Base-by-base conservation (phyloP, 2,797 vertebrate species). In the Heteromormyrus szaboi region DNA sequence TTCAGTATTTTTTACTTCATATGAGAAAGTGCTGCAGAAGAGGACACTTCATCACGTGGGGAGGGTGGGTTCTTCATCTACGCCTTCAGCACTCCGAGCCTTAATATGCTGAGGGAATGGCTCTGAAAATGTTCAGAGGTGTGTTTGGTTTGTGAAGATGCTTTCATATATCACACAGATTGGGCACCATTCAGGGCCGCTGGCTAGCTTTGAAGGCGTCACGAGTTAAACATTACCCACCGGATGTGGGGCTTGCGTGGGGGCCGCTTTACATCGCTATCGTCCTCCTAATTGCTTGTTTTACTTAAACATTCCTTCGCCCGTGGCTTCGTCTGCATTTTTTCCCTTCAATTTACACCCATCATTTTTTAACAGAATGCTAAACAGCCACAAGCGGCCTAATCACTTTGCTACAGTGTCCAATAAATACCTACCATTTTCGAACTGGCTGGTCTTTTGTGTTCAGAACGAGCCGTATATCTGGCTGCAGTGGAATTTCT, bases 101-200 rank as follows among this genome's bases (percentile, higher is more conserved):
- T 94, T 95, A 95, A 96, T 96, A 95, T 93, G 90, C 93, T 93
- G 93, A 94, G 93, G 94, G 95, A 95, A 95, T 95, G 94, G 93
- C 91, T 93, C 95, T 96, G 95, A 95, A 96, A 96, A 96, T 96
- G 96, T 96, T 96, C 95, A 93, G 91, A 92, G 95, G 95, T 94
- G 94, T 96, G 96, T 96, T 96, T 96, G 95, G 93, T 96, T 95
- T 94, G 95, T 93, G 93, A 92, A 95, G 95, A 96, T 95, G 93
- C 94, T 94, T 95, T 95, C 95, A 96, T 96, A 95, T 92, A 97
- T 97, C 96, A 96, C 95, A 91, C 93, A 95, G 93, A 96, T 93
- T 93, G 92, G 92, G 92, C 92, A 92, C 89, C 89, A 91, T 93
- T 91, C 91, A 90, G 93, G 92, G 92, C 90, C 90, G 92, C 91